phyloP scores from a whole-genome alignment of 2,888 invertebrate species.

The Nyleta sp. region DNA sequence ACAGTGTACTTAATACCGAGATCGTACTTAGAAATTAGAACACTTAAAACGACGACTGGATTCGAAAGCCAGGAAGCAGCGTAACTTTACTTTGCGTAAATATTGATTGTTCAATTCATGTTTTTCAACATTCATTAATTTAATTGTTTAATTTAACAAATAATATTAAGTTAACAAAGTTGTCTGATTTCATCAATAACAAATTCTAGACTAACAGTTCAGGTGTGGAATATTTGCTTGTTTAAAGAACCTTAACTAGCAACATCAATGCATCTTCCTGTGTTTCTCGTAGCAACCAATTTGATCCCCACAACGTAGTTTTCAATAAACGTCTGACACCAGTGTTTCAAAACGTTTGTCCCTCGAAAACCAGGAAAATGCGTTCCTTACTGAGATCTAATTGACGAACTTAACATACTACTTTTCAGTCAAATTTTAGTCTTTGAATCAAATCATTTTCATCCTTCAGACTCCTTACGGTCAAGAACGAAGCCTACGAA shows the following conservation, averaged over 20 bases:
- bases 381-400: neutral
- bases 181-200: neutral
- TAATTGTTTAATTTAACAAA: too few relatives aligned
- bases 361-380: conserved; percentile 12
- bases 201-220: conserved; percentile 6
- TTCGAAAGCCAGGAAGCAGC: conserved; percentile 16
- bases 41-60: neutral
- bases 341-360: neutral
- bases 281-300: neutral
- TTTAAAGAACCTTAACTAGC: neutral
- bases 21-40: conserved; percentile 33
- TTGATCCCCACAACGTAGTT: too few relatives aligned
- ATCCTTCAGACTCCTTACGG: conserved; percentile 73
- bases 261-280: conserved; percentile 13
- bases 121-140: neutral
- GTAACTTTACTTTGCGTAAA: conserved; percentile 34
- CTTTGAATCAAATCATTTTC: too few relatives aligned
- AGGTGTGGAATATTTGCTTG: neutral
- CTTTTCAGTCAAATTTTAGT: too few relatives aligned
- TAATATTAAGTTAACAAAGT: too few relatives aligned
- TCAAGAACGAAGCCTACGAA: conserved; percentile 68
- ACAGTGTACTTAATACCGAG: neutral
- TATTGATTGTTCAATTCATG: conserved; percentile 16
- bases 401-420: too few relatives aligned
- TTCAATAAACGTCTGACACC: conserved; percentile 13